Evolutionary conservation across 2,797 vertebrate species (phyloP).

Genomic region (Microcaecilia unicolor): DNA sequence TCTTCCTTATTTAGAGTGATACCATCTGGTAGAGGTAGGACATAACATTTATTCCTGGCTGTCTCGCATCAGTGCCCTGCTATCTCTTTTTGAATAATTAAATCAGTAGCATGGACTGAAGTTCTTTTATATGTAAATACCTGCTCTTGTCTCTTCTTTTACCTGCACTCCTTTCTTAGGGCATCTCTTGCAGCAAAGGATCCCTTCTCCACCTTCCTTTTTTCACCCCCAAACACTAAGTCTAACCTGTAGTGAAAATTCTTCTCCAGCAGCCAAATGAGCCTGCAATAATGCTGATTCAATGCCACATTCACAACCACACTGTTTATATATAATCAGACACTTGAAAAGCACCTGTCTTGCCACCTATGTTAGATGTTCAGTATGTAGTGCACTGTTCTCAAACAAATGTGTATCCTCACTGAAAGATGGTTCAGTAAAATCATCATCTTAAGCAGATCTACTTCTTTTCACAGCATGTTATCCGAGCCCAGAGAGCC

Average conservation of each 20-base stretch:
- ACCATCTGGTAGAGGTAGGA: neutral
- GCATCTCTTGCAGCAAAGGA: too few relatives aligned
- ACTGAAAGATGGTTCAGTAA: rapidly evolving
- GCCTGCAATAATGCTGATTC: neutral
- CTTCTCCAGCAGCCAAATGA: rapidly evolving
- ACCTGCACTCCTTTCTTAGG: rapidly evolving
- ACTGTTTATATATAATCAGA: neutral
- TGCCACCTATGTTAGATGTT: neutral
- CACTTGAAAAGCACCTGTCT: neutral
- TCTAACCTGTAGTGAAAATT: neutral
- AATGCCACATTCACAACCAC: neutral
- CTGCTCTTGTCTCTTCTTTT: neutral
- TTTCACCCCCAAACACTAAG: neutral
- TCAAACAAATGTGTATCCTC: neutral
- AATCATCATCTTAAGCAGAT: neutral
- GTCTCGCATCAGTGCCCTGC: neutral
- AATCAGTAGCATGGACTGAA: neutral
- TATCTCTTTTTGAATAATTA: too few relatives aligned
- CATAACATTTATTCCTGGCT: neutral
- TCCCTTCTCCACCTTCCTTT: too few relatives aligned
- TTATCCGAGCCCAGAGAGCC: slow-evolving; percentile 77
- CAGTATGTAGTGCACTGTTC: rapidly evolving
- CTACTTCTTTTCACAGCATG: slow-evolving; percentile 46
- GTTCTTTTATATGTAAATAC: neutral
- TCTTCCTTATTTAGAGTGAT: neutral